Percentiles rank a stretch among this genome's conserved stretches.
These are phyloP conservation scores for Dicycla oo DNA, from an alignment of 2,888 invertebrate species.

Conservation along the genomic window DNA sequence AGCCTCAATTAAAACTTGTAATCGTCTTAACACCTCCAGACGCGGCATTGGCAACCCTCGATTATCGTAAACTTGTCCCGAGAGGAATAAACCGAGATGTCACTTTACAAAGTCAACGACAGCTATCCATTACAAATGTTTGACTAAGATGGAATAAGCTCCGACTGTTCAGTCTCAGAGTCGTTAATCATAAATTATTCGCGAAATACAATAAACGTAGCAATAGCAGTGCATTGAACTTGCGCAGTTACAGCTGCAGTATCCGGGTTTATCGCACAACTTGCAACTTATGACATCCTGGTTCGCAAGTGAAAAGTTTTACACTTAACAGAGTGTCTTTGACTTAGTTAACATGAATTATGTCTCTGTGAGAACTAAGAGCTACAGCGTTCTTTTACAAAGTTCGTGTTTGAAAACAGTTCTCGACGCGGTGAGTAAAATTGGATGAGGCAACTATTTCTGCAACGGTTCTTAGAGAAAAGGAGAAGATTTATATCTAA, in stretches of 20 bases:
- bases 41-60: conserved; percentile 49
- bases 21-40: conserved; percentile 57
- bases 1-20: conserved; percentile 60
- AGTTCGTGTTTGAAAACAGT: conserved; percentile 51
- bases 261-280: conserved; percentile 49
- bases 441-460: conserved; percentile 27
- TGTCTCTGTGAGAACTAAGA: conserved; percentile 59
- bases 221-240: conserved; percentile 42
- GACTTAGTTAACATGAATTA: conserved; percentile 66
- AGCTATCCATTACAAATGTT: conserved; percentile 58
- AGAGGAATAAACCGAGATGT: conserved; percentile 51
- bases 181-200: conserved; percentile 45
- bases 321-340: conserved; percentile 64
- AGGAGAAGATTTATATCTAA: not conserved
- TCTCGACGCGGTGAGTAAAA: conserved; percentile 30
- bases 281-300: conserved; percentile 62
- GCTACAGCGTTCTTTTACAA: conserved; percentile 51
- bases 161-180: conserved; percentile 22
- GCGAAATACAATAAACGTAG: conserved; percentile 27
- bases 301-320: conserved; percentile 61
- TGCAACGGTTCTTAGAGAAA: not conserved
- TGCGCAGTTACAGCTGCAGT: conserved; percentile 46
- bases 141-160: conserved; percentile 47
- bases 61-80: conserved; percentile 59
- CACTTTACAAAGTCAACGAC: conserved; percentile 59